Evolutionary conservation across 2,113 vertebrate genomes (phyloP), one percentile per base, ranked within the genome.

Genomic region (Petroica traversi): DNA sequence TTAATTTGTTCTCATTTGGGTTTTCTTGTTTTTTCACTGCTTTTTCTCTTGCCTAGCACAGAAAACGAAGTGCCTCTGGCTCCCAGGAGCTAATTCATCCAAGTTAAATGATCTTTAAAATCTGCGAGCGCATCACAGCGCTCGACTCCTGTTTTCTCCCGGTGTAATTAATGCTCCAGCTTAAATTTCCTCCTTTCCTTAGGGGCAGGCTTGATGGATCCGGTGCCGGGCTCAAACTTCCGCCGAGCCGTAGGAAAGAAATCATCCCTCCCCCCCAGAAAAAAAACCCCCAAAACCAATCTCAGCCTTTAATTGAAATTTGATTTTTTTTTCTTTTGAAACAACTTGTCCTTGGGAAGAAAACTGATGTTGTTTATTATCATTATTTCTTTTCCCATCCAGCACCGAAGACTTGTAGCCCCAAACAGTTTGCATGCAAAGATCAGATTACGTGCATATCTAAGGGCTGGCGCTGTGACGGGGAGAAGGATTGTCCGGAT

Each of bases 361-460:
- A 84, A 84, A 92, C 94, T 93, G 93, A 92, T 51, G 46, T 85
- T 96, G 88, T 93, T 92, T 88, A 77, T 93, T 83, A 9, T 91
- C 34, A 0, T 88, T 98, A 89, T 94, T 89, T 95, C 77, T 79
- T 85, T 77, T 92, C 49, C 55, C 78, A 79, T 91, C 49, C 92
- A 99, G 99, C 95, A 94, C 98, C 98, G 80, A 99, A 99, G 98
- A 99, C 99, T 28, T 99, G 99, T 98, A 99, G 98, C 97, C 98
- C 99, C 28, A 99, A 99, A 97, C 99, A 99, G 97, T 99, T 99
- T 98, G 99, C 98, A 72, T 99, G 99, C 95, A 99, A 99, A 98
- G 99, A 99, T 97, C 99, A 99, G 97, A 98, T 99, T 73, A 99
- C 99, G 61, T 99, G 99, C 95, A 99, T 99, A 96, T 99, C 99